phyloP scores from a whole-genome alignment of 2,888 invertebrate genomes.

The Eretmocerus hayati region DNA sequence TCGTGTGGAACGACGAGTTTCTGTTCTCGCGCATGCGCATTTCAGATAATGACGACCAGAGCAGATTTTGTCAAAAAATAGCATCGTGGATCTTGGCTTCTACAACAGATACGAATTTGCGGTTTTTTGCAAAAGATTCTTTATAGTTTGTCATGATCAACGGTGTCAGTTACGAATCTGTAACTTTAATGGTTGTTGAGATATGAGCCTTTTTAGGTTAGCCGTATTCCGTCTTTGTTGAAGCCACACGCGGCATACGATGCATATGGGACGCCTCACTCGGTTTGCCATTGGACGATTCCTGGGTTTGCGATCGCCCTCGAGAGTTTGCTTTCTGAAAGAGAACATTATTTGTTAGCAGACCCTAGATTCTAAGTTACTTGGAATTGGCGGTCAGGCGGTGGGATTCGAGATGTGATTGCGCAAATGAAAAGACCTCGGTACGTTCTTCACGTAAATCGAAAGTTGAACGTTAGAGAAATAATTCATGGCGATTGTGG shows the following conservation, averaged over 20 bases:
- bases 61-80: conserved; percentile 26
- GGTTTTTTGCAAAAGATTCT: conserved; percentile 23
- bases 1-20: conserved; percentile 5
- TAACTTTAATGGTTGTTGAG: conserved; percentile 12
- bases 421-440: too few species aligned
- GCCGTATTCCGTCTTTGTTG: conserved; percentile 2
- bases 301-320: too few species aligned
- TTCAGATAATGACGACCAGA: background rate
- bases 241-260: background rate
- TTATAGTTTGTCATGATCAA: conserved; percentile 31
- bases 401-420: too few species aligned
- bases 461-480: too few species aligned
- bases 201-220: conserved; percentile 16
- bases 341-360: too few species aligned
- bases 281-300: too few species aligned
- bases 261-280: background rate
- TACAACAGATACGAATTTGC: conserved; percentile 21
- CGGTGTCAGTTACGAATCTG: conserved; percentile 1
- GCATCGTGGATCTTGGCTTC: conserved; percentile 29
- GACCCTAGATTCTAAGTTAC: too few species aligned
- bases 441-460: too few species aligned
- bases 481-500: too few species aligned
- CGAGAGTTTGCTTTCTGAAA: too few species aligned
- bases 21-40: conserved; percentile 15
- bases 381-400: too few species aligned